Evolutionary conservation across 2,797 vertebrate species (phyloP).

Genomic region (Saxicola maurus): DNA sequence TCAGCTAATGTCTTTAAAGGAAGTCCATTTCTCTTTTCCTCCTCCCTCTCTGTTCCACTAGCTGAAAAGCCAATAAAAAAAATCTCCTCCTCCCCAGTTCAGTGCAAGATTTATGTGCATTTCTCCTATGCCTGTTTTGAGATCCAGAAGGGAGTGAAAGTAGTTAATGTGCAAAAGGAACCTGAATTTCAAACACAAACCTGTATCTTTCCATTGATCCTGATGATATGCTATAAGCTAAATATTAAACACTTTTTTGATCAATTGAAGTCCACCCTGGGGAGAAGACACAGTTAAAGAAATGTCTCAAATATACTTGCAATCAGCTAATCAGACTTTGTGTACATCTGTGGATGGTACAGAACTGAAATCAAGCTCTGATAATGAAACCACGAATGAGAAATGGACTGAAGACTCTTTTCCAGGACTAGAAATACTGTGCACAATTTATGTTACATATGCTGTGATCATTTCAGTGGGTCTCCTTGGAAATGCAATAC

Average conservation of each 20-base stretch:
- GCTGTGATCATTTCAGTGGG: constrained; percentile 78
- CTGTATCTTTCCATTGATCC: neutral
- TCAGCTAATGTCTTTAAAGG: constrained; percentile 41
- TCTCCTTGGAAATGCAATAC: constrained; percentile 78
- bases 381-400: constrained; percentile 58
- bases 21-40: neutral
- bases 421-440: constrained; percentile 72
- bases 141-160: constrained; percentile 49
- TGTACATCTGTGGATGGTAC: constrained; percentile 59
- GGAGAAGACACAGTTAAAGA: constrained; percentile 59
- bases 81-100: constrained; percentile 70
- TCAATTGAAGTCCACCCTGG: constrained; percentile 19
- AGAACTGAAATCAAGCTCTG: constrained; percentile 42
- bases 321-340: constrained; percentile 66
- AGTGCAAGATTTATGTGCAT: constrained; percentile 62
- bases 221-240: neutral
- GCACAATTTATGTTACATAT: constrained; percentile 71
- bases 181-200: neutral
- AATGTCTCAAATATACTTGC: constrained; percentile 63
- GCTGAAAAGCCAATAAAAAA: constrained; percentile 67
- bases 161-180: constrained; percentile 11
- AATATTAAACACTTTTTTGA: neutral
- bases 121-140: constrained; percentile 62
- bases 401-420: constrained; percentile 60
- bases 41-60: constrained; percentile 41